Conservation (phyloP, 2,888 invertebrate species). For the Pterobdella sp. region DNA sequence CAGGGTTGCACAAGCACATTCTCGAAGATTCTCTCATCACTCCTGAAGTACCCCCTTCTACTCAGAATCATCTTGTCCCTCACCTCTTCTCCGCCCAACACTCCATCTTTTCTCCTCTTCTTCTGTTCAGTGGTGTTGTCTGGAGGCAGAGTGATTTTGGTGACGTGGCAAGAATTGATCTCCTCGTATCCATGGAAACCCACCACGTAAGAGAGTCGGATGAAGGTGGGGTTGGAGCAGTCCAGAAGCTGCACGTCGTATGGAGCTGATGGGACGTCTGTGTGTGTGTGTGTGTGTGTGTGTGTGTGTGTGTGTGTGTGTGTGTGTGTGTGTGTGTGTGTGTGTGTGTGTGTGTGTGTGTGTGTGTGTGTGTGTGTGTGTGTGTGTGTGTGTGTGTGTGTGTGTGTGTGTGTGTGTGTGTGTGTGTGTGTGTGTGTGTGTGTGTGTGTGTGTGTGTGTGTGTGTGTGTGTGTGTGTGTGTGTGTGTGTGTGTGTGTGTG, state of each 20-base stretch:
- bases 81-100: neutral
- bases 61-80: neutral
- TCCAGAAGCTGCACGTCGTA: neutral
- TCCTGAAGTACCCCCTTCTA: constrained; percentile 5
- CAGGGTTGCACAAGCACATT: neutral
- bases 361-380: constrained; percentile 24
- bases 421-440: constrained; percentile 19
- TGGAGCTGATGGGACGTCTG: neutral
- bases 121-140: neutral
- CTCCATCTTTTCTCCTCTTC: neutral
- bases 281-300: constrained; percentile 12
- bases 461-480: constrained; percentile 25
- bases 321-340: constrained; percentile 22
- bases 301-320: constrained; percentile 12
- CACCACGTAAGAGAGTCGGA: neutral
- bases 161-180: constrained; percentile 2
- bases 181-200: constrained; percentile 10
- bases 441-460: constrained; percentile 26
- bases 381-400: constrained; percentile 21
- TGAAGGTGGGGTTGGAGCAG: neutral
- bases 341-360: constrained; percentile 26
- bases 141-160: neutral
- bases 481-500: constrained; percentile 27
- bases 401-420: constrained; percentile 12
- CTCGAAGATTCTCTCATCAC: constrained; percentile 1